A percentile compares a stretch with the other conserved stretches of the same genome.
Conservation (phyloP, 2,797 vertebrate species). For the Cossypha caffra region DNA sequence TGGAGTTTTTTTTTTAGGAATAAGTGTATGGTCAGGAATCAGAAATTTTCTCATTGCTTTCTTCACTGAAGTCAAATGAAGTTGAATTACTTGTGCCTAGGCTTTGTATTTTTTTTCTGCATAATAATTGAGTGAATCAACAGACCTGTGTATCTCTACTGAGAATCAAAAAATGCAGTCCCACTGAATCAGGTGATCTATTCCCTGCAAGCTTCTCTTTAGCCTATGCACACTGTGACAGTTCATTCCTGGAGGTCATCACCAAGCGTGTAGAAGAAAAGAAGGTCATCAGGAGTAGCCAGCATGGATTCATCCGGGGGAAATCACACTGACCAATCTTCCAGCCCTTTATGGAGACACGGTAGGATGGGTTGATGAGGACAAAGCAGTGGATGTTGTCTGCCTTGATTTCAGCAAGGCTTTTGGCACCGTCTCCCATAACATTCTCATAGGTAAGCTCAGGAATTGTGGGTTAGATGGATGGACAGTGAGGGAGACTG, state of each 20-base stretch:
- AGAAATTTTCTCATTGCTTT: slow-evolving; percentile 3
- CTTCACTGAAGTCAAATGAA: background rate
- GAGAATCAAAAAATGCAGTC: background rate
- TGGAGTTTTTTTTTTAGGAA: background rate
- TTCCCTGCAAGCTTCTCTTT: slow-evolving; percentile 13
- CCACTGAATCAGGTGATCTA: background rate
- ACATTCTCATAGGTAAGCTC: background rate
- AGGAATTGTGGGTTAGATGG: background rate
- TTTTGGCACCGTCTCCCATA: background rate
- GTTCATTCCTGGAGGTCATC: background rate
- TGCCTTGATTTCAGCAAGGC: background rate
- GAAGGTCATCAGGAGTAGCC: background rate
- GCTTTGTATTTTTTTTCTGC: background rate
- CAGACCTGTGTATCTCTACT: background rate
- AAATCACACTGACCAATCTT: background rate
- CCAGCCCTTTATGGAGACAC: background rate
- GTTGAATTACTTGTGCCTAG: background rate
- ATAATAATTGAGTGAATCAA: background rate
- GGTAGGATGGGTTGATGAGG: background rate
- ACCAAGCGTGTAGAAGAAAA: background rate
- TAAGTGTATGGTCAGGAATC: background rate
- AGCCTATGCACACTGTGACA: background rate
- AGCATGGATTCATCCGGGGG: background rate
- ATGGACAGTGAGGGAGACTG: background rate
- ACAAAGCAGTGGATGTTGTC: background rate